Evolutionary conservation across 2,888 invertebrate species (phyloP).

Genomic region (Schizaphis graminum): DNA sequence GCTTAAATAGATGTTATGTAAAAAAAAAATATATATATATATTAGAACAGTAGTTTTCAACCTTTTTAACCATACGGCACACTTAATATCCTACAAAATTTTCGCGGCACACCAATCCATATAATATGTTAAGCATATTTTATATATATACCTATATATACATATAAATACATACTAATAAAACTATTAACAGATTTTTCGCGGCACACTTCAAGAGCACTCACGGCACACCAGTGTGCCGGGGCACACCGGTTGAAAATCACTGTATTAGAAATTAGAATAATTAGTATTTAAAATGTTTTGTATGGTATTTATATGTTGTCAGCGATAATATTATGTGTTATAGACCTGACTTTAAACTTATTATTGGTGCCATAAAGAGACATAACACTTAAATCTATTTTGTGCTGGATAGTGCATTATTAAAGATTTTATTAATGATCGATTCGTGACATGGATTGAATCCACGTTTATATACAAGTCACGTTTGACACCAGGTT

Average conservation of each 20-base stretch:
- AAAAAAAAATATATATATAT: not conserved
- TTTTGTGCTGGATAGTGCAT: not conserved
- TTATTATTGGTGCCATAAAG: not conserved
- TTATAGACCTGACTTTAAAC: not conserved
- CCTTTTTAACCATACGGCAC: too few relatives aligned
- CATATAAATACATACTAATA: too few relatives aligned
- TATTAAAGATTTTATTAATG: constrained; percentile 36
- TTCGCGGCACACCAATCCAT: too few relatives aligned
- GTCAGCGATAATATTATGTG: not conserved
- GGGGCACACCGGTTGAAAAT: too few relatives aligned
- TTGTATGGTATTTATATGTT: not conserved
- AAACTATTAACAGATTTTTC: too few relatives aligned
- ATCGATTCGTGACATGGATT: constrained; percentile 52
- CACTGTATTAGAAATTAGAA: too few relatives aligned
- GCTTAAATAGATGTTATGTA: not conserved
- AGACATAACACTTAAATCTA: not conserved
- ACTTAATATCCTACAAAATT: too few relatives aligned
- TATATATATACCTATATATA: too few relatives aligned
- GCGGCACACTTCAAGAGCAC: too few relatives aligned
- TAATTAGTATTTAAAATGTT: not conserved
- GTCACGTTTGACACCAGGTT: constrained; percentile 47
- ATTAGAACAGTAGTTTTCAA: too few relatives aligned
- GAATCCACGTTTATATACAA: not conserved
- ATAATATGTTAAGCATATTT: too few relatives aligned
- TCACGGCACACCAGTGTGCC: too few relatives aligned